Evolutionary conservation across 2,888 invertebrate genomes (phyloP).

Genomic region (Agonum fuliginosum): DNA sequence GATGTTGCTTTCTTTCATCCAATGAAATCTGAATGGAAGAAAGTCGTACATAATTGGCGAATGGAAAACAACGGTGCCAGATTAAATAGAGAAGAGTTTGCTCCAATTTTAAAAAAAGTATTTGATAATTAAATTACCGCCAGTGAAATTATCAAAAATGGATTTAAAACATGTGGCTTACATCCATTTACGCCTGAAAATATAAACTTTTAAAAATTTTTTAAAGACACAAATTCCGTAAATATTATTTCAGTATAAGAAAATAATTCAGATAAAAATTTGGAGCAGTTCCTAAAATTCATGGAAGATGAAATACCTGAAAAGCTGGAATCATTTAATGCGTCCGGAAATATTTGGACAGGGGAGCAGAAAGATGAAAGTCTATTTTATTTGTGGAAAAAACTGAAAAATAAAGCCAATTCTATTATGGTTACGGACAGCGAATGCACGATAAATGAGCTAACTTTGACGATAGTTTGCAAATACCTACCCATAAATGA

Average conservation of each 20-base stretch:
- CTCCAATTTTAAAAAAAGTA: slow-evolving; percentile 64
- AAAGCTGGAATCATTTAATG: neutral
- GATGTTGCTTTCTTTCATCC: slow-evolving; percentile 69
- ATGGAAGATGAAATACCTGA: no score
- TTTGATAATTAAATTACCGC: slow-evolving; percentile 61
- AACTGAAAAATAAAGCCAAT: slow-evolving; percentile 53
- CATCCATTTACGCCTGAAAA: slow-evolving; percentile 61
- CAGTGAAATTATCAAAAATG: slow-evolving; percentile 63
- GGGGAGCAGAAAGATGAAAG: slow-evolving; percentile 58
- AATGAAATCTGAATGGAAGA: slow-evolving; percentile 67
- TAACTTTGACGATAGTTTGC: neutral
- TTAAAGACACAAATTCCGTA: neutral
- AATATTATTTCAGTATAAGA: neutral
- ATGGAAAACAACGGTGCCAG: slow-evolving; percentile 63
- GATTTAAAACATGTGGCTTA: slow-evolving; percentile 65
- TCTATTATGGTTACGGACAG: neutral
- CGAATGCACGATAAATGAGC: neutral
- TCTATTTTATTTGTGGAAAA: slow-evolving; percentile 62
- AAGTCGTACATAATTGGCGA: slow-evolving; percentile 64
- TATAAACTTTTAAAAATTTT: slow-evolving; percentile 54
- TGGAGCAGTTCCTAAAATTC: no score
- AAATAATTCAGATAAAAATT: no score
- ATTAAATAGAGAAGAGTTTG: slow-evolving; percentile 65
- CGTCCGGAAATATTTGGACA: slow-evolving; percentile 45
- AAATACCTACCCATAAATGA: neutral